These are phyloP conservation scores for Ivindomyrus marchei DNA, from an alignment of 2,113 vertebrate genomes.

Conservation along the genomic window DNA sequence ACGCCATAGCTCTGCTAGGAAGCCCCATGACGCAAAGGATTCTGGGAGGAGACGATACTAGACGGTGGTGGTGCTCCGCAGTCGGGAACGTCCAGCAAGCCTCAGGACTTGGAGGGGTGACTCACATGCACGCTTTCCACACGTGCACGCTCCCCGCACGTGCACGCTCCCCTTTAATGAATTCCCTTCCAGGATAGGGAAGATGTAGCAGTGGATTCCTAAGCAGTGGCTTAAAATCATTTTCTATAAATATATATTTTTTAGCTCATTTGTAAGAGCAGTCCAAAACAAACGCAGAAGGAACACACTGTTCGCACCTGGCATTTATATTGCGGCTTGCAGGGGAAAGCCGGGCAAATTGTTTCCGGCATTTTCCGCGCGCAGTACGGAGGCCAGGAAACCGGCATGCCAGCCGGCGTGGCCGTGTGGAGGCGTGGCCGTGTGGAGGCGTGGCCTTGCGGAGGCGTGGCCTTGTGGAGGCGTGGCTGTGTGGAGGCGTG, in stretches of 20 bases:
- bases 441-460: too few relatives aligned
- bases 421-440: constrained; percentile 6
- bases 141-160: background rate
- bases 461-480: background rate
- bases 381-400: constrained; percentile 6
- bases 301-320: constrained; percentile 43
- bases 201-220: constrained; percentile 32
- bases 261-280: constrained; percentile 43
- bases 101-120: background rate
- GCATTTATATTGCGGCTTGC: constrained; percentile 46
- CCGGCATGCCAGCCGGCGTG: constrained; percentile 12
- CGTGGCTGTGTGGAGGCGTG: background rate
- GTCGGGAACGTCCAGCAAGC: background rate
- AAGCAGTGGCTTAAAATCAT: constrained; percentile 29
- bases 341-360: constrained; percentile 30
- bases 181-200: constrained; percentile 31
- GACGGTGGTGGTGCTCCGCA: background rate
- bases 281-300: constrained; percentile 47
- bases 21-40: background rate
- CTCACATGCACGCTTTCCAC: background rate
- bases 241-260: constrained; percentile 50
- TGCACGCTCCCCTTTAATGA: background rate
- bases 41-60: background rate
- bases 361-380: constrained; percentile 30
- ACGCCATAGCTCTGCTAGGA: background rate